Percentiles rank a stretch among this genome's conserved stretches.
These are phyloP conservation scores for Sterna hirundo DNA, from an alignment of 2,113 vertebrate species.

Conservation along the genomic window DNA sequence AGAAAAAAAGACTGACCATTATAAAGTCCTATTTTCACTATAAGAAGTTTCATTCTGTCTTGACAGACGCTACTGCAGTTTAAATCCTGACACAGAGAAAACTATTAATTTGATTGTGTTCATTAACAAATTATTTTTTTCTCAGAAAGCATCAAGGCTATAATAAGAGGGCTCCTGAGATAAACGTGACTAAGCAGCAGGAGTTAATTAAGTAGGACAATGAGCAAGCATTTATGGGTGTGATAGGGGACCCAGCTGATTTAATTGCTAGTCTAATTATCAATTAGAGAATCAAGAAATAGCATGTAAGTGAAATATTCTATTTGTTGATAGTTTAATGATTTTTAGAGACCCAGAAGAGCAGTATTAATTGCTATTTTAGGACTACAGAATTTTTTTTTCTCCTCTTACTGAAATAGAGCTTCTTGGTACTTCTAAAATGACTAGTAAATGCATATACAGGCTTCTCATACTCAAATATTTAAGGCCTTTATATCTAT, in stretches of 20 bases:
- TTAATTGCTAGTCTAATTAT: constrained; percentile 25
- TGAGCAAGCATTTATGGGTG: constrained; percentile 36
- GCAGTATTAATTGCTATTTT: neutral
- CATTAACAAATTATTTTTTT: neutral
- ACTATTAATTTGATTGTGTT: neutral
- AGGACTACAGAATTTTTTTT: neutral
- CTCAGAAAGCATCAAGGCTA: neutral
- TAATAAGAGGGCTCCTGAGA: neutral
- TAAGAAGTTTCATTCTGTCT: neutral
- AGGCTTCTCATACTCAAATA: neutral
- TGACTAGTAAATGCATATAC: neutral
- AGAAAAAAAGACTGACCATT: neutral
- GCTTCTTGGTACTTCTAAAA: neutral
- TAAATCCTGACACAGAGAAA: neutral
- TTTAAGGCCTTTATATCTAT: neutral
- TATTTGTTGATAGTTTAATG: neutral
- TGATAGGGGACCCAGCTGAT: neutral
- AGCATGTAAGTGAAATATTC: neutral
- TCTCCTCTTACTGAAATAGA: neutral
- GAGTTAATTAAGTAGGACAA: constrained; percentile 50
- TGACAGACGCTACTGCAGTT: neutral
- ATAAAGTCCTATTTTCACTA: neutral
- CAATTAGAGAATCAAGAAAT: constrained; percentile 13
- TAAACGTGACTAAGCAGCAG: constrained; percentile 8
- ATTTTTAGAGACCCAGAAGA: neutral